Percentiles rank a stretch among this genome's conserved stretches.
These are phyloP conservation scores for Octodonta nipae DNA, from an alignment of 2,888 invertebrate species.

Conservation along the genomic window DNA sequence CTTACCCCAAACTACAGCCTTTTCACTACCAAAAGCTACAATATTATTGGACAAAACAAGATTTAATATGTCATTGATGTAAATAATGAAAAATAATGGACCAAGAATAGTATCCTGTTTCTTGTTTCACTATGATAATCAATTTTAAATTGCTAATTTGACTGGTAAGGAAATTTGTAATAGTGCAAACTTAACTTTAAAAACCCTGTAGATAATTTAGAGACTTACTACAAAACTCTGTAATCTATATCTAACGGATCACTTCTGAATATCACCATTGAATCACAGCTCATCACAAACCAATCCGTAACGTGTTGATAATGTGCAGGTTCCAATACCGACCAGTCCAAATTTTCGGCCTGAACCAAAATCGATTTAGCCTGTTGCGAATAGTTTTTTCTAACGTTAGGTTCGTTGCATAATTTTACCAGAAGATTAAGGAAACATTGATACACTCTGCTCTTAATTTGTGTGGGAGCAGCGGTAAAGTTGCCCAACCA, in stretches of 20 bases:
- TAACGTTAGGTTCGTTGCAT: conserved; percentile 56
- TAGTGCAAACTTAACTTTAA: too few species aligned
- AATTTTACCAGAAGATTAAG: conserved; percentile 58
- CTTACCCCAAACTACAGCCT: too few species aligned
- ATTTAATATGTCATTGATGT: too few species aligned
- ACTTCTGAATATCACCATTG: conserved; percentile 47
- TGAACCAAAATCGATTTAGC: conserved; percentile 39
- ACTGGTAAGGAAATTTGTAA: too few species aligned
- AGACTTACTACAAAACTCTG: conserved; percentile 44
- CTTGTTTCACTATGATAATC: too few species aligned
- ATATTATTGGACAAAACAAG: too few species aligned
- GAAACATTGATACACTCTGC: conserved; percentile 46
- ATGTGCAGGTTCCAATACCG: conserved; percentile 44
- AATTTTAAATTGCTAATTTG: too few species aligned
- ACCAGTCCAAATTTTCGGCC: conserved; percentile 52
- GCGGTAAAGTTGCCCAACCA: conserved; percentile 44
- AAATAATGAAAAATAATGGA: too few species aligned
- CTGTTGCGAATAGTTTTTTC: conserved; percentile 39
- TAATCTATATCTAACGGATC: conserved; percentile 44
- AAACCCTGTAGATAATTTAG: conserved; percentile 2
- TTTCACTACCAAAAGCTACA: too few species aligned
- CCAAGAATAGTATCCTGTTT: too few species aligned
- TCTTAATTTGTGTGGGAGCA: conserved; percentile 31
- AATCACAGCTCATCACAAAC: conserved; percentile 61
- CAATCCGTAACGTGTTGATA: conserved; percentile 58